Percentiles rank a stretch among this genome's conserved stretches.
These are phyloP conservation scores for Anarrhichthys ocellatus DNA, from an alignment of 2,113 vertebrate species.

Conservation along the genomic window DNA sequence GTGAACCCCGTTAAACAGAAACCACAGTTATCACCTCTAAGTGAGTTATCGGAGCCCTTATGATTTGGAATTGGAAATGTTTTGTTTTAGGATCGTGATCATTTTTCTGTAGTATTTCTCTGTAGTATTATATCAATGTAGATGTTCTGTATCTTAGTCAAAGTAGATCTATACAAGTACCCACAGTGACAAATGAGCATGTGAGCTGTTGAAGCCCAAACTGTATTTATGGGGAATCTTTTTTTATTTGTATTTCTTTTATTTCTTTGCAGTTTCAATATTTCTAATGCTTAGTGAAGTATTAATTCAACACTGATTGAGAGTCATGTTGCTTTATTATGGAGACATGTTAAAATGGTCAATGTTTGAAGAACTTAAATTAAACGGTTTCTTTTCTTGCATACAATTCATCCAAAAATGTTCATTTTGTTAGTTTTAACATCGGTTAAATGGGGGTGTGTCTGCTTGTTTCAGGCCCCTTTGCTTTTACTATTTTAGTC, in stretches of 20 bases:
- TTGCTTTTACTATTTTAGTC: conserved; percentile 6
- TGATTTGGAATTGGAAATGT: neutral
- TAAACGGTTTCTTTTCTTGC: neutral
- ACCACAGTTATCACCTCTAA: neutral
- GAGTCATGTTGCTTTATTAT: conserved; percentile 23
- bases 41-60: neutral
- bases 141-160: conserved; percentile 16
- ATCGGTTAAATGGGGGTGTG: neutral
- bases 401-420: neutral
- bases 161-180: conserved; percentile 15
- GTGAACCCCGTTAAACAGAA: neutral
- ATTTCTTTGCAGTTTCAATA: conserved; percentile 46
- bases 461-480: neutral
- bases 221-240: conserved; percentile 50
- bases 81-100: conserved; percentile 8
- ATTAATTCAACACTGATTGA: conserved; percentile 70
- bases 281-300: conserved; percentile 69
- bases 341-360: neutral
- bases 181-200: conserved; percentile 21
- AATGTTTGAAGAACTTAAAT: conserved; percentile 14
- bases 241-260: conserved; percentile 23
- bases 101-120: neutral
- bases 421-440: neutral
- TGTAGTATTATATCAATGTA: conserved; percentile 17
- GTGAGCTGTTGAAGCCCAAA: conserved; percentile 42